Base-by-base conservation (phyloP, 2,113 vertebrate species). In the Coryphaenoides rupestris region DNA sequence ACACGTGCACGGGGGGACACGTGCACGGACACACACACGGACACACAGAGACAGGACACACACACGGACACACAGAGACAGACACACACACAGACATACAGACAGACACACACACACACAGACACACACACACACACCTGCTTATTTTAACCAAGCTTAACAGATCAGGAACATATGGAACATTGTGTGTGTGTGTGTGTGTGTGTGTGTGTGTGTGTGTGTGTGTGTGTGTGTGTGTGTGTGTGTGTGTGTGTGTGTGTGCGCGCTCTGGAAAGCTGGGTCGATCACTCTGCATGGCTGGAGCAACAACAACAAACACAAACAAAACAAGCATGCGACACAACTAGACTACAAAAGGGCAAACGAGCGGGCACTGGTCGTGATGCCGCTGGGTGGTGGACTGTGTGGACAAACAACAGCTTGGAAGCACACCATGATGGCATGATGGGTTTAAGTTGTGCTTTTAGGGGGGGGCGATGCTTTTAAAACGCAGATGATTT, bases 291-390 rank as follows among this genome's bases (percentile, higher is more conserved):
- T n/a, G n/a, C n/a, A n/a, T n/a, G n/a, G n/a, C n/a, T n/a, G n/a
- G n/a, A n/a, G n/a, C n/a, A n/a, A n/a, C n/a, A n/a, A n/a, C n/a
- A n/a, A n/a, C n/a, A n/a, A n/a, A n/a, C n/a, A n/a, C n/a, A n/a
- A n/a, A n/a, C n/a, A n/a, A n/a, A n/a, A n/a, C n/a, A n/a, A 66
- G 53, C 83, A 87, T 88, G 86, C 86, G 82, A 17, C 23, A 15
- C 24, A 67, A 23, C 72, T 66, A 79, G 68, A 40, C 72, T 66
- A 79, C 69, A 40, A 68, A 74, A n/a, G n/a, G n/a, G 75, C 75
- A 80, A 79, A 78, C 74, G 75, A n/a, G 73, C 68, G 77, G 76
- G 61, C 58, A 77, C n/a, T n/a, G n/a, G n/a, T n/a, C n/a, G 53
- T 69, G 78, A 79, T 75, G 80, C 77, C 77, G 33, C 33, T n/a